Conservation (phyloP, 2,113 vertebrate genomes). For the Pan paniscus region DNA sequence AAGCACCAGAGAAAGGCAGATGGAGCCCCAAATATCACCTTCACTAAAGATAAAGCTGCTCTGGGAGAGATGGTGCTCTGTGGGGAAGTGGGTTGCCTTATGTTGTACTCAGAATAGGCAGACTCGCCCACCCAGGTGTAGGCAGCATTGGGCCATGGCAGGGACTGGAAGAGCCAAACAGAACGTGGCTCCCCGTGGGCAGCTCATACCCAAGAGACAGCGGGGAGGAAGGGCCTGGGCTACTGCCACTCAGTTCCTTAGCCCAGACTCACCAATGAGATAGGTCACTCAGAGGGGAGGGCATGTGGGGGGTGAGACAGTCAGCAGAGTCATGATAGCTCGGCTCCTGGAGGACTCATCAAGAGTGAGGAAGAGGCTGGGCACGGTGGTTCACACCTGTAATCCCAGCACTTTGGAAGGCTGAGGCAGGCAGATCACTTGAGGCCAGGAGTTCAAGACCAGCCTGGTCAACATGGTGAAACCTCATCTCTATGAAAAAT, state of each 20-base stretch:
- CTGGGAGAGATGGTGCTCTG: neutral
- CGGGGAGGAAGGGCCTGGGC: neutral
- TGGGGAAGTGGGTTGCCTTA: conserved; percentile 44
- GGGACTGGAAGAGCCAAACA: neutral
- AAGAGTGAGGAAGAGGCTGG: neutral
- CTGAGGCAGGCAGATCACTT: too few relatives aligned
- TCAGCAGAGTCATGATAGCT: accelerated
- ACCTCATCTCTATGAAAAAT: too few relatives aligned
- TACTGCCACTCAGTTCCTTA: neutral
- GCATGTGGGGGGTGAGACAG: accelerated
- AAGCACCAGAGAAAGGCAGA: conserved; percentile 38
- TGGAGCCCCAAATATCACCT: conserved; percentile 43
- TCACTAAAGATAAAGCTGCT: conserved; percentile 39
- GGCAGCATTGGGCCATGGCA: neutral
- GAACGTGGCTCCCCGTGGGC: neutral
- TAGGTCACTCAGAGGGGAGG: neutral
- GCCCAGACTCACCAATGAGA: neutral
- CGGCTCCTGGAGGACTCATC: neutral
- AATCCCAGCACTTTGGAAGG: too few relatives aligned
- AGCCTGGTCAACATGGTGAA: too few relatives aligned
- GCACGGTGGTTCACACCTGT: too few relatives aligned
- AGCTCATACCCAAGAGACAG: neutral
- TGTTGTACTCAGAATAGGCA: conserved; percentile 61
- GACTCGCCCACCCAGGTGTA: neutral
- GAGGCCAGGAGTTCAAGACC: too few relatives aligned